Evolutionary conservation across 2,888 invertebrate species (phyloP), one percentile per base, ranked within the genome.

Genomic region (Mylabris sibirica): DNA sequence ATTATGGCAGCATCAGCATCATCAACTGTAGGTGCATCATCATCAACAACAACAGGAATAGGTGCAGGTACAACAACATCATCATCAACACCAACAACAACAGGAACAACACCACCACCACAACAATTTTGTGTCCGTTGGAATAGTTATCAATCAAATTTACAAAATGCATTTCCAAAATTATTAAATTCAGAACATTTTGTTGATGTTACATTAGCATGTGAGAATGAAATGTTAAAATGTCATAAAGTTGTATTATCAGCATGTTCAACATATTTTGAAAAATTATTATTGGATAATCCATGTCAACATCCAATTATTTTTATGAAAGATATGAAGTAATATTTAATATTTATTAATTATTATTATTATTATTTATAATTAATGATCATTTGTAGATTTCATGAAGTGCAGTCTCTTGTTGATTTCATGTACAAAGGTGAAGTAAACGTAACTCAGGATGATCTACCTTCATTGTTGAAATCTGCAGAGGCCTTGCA

Each of bases 401-500:
- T 94, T 81, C 93, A 93, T 86, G 94, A 95, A 79, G 92, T 95
- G 85, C 93, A 95, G 79, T 94, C 94, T 0, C 85, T 95, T 59
- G 94, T 95, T 41, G 94, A 94, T 84, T 95, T 95, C 81, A 95
- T 95, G 95, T 95, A 95, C 84, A 93, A 93, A 80, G 95, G 95
- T 0, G 95, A 95, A 82, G 95, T 95, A 38, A 94, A 94, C 80
- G 94, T 95, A 0, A 93, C 93, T 3, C 94, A 95, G 78, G 93
- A 94, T 66, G 93, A 94, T 70, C 85, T 95, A 63, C 92, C 93
- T 38, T 92, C 93, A 75, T 84, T 95, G n/a, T 85, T 95, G 11
- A 92, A 92, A 79, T 93, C 94, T 0, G 95, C 95, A 0, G 94
- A 95, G 80, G 92, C 94, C 17, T 82, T 95, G 76, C 93, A 95